Conservation (phyloP, 2,113 vertebrate genomes). For the Ramphastos sulfuratus region DNA sequence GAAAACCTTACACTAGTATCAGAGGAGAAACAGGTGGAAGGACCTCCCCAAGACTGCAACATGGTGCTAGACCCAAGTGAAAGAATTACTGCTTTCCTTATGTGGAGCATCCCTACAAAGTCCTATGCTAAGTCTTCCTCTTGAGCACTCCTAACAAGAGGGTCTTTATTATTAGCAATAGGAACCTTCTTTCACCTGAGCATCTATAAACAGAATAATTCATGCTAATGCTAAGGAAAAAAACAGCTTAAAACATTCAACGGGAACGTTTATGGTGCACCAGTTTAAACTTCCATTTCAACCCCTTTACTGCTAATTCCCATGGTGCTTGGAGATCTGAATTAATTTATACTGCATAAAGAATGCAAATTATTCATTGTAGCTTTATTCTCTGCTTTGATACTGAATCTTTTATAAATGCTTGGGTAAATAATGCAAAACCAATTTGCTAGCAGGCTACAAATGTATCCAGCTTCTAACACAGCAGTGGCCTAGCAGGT, state of each 20-base stretch:
- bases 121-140: background rate
- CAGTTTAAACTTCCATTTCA: slow-evolving; percentile 7
- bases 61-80: background rate
- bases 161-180: background rate
- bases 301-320: background rate
- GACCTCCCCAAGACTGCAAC: fast-evolving
- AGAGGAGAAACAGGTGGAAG: background rate
- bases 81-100: background rate
- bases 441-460: background rate
- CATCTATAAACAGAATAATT: background rate
- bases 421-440: slow-evolving; percentile 9
- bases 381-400: background rate
- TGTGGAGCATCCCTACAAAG: background rate
- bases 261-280: background rate
- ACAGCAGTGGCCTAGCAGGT: background rate
- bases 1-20: background rate
- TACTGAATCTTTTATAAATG: slow-evolving; percentile 18
- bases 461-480: background rate
- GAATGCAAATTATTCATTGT: slow-evolving; percentile 5
- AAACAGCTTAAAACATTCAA: background rate
- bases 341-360: slow-evolving; percentile 31
- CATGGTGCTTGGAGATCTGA: background rate
- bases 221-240: background rate
- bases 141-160: background rate
- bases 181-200: background rate